Base-by-base conservation (phyloP, 2,888 invertebrate species). In the Eurytoma adleriae region DNA sequence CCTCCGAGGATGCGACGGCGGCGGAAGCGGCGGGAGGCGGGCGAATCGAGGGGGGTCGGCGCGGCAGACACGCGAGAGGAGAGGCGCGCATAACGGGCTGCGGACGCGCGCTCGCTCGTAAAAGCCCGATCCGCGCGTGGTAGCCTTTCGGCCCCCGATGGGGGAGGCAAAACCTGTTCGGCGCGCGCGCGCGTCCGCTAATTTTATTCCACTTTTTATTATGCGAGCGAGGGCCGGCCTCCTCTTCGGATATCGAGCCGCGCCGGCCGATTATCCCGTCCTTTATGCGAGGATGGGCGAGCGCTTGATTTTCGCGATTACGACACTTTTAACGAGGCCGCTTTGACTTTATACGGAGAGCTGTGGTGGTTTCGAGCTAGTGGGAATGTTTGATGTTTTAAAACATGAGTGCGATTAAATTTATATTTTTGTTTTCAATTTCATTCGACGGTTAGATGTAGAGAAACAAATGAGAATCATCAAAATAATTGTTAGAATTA, bases 1-100 rank as follows among this genome's bases (percentile, higher is more conserved):
- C 40, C 7, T 7, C 7, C 10, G 40, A 40, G 40, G 40, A 40
- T 40, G 40, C 40, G 40, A 10, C 40, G 40, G 10, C 1, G 40
- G 40, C 40, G 40, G 10, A 40, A 40, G 24, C 24, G 24, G 59
- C 48, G 27, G 50, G 66, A 16, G 66, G 30, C 12, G 18, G 59
- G 18, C 56, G 66, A 24, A 18, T 0, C 18, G 50, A 12, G 18
- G 40, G 16, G 50, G 27, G 61, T 30, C 30, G 40, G 40, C 10
- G 40, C 10, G 7, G 14, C 54, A 76, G 78, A 78, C 62, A 77
- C 30, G 79, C 62, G 75, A 83, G 82, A 84, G 84, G 76, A 82
- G 78, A 76, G 82, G 61, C 71, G 56, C 66, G 50, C 52, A 85
- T 86, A 88, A 87, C 87, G 86, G 86, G 75, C 84, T 83, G 85